Evolutionary conservation across 2,113 vertebrate species (phyloP).

Genomic region (Menura novaehollandiae): DNA sequence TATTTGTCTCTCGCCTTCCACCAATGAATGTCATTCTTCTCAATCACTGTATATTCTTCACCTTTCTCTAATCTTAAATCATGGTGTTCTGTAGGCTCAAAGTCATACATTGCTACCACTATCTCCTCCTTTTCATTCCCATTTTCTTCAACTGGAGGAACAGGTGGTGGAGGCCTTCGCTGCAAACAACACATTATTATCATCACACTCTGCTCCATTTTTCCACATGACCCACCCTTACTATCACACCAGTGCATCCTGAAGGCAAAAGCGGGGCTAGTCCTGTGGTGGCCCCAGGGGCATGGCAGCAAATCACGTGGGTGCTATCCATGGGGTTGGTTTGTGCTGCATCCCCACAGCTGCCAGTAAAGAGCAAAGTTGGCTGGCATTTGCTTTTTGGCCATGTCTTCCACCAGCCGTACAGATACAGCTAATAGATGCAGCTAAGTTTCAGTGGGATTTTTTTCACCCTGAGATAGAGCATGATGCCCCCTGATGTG

Average conservation of each 20-base stretch:
- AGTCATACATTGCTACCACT: constrained; percentile 90
- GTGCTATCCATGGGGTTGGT: not conserved
- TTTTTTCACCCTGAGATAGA: not conserved
- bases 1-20: constrained; percentile 86
- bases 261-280: not conserved
- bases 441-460: not conserved
- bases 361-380: not conserved
- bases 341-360: not conserved
- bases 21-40: constrained; percentile 89
- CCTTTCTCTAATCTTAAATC: constrained; percentile 84
- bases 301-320: rapidly evolving
- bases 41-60: constrained; percentile 85
- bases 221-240: not conserved
- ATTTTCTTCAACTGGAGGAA: not conserved
- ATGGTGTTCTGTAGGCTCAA: constrained; percentile 82
- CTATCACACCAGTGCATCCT: not conserved
- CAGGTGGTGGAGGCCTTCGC: constrained; percentile 71
- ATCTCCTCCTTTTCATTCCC: constrained; percentile 70
- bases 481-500: not conserved
- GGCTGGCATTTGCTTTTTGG: not conserved
- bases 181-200: constrained; percentile 4
- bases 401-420: not conserved
- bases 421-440: not conserved
- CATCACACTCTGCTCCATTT: not conserved
- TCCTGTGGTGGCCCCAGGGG: not conserved